A percentile compares a stretch with the other conserved stretches of the same genome.
Evolutionary conservation across 2,113 vertebrate species (phyloP).

Genomic region (Felis chaus): DNA sequence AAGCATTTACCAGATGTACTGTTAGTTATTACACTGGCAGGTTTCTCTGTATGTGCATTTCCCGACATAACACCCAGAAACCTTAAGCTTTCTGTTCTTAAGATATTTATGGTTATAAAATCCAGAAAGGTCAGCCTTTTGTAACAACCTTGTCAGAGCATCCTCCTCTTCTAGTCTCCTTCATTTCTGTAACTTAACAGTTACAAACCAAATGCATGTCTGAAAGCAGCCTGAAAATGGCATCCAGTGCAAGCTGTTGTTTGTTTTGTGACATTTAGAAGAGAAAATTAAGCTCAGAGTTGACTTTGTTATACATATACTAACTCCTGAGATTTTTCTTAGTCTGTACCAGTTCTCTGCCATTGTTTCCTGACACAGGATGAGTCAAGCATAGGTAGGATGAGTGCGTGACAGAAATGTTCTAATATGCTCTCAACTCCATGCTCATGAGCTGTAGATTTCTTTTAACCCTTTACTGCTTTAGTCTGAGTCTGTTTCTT

Average conservation of each 20-base stretch:
- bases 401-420: background rate
- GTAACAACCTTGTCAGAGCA: background rate
- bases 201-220: background rate
- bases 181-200: background rate
- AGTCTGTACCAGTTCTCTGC: background rate
- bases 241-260: background rate
- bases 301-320: background rate
- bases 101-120: background rate
- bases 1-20: background rate
- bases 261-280: background rate
- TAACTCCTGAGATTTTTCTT: background rate
- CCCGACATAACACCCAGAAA: background rate
- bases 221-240: background rate
- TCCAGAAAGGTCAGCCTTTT: background rate
- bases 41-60: background rate
- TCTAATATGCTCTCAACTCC: background rate
- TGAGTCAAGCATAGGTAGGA: background rate
- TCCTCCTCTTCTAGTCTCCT: background rate
- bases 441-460: background rate
- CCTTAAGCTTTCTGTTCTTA: background rate
- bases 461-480: background rate
- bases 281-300: conserved; percentile 14
- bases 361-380: background rate
- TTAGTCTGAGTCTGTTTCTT: background rate
- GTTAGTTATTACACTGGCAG: background rate